Evolutionary conservation across 2,113 vertebrate genomes (phyloP), one percentile per base, ranked within the genome.

Genomic region (Myotis brandtii): DNA sequence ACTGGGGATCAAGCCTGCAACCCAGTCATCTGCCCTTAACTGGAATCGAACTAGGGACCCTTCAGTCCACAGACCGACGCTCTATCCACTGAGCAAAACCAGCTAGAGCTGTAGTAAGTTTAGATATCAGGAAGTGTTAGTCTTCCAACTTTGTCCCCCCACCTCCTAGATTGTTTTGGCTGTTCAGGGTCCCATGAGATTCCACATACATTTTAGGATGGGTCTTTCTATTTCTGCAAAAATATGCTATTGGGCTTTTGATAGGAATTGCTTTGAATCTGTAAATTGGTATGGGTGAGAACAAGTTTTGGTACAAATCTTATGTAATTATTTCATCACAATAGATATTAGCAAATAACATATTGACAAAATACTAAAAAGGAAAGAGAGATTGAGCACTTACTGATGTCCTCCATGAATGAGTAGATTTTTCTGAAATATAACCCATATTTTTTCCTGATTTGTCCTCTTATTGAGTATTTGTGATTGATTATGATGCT

Each of bases 121-220:
- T 96, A 20, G 70, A 79, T 92, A 79, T 94, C 25, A 88, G 52
- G 52, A 76, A 92, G 7, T 30, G 46, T 92, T 92, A 84, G 56
- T 62, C 37, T 2, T 94, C 72, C 69, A 77, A 18, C 12, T 89
- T 80, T 85, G 54, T 62, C 70, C 30, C 50, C 85, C 27, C 16
- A 14, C 23, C 0, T 3, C 3, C 48, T 72, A 86, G n/a, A 46
- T 83, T 54, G 76, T 87, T 94, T 77, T 82, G 54, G 27, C 46
- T 89, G 48, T 90, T 93, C 37, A 91, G 34, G 13, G 13, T 77
- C 37, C 86, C 66, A 80, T 94, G 50, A 80, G 48, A 95, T 89
- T 89, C 9, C 8, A 59, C 12, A 6, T 91, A 62, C 76, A 87
- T 86, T 91, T 87, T 91, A 52, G 67, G 13, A 32, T 91, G 9